phyloP scores from a whole-genome alignment of 1,140 invertebrate genomes.

The Odontomachus brunneus region DNA sequence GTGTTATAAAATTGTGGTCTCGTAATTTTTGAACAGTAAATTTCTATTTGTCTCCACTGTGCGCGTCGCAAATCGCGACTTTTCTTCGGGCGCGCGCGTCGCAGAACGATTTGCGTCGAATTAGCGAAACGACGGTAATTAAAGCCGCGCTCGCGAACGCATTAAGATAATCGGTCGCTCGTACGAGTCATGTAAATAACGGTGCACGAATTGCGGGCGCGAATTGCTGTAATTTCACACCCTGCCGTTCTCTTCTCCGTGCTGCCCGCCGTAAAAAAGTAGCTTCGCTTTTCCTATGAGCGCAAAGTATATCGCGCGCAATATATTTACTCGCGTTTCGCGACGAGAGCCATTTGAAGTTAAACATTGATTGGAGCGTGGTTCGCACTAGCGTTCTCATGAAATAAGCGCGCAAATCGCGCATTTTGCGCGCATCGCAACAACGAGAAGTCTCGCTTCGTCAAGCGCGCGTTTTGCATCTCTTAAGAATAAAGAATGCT shows the following conservation, averaged over 20 bases:
- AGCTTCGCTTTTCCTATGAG: not conserved
- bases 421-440: not conserved
- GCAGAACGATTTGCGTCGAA: conserved; percentile 5
- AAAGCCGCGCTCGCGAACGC: not conserved
- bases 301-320: not conserved
- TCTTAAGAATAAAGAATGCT: not conserved
- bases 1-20: no score
- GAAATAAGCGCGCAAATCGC: not conserved
- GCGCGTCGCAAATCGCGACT: not conserved
- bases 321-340: not conserved
- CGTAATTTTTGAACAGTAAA: no score
- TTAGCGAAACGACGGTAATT: conserved; percentile 32
- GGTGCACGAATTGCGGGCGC: no score
- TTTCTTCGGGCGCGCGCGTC: not conserved
- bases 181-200: conserved; percentile 37
- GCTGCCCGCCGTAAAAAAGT: not conserved
- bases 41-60: no score
- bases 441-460: not conserved
- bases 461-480: not conserved
- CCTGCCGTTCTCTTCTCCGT: not conserved
- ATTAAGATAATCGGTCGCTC: conserved; percentile 18
- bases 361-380: not conserved
- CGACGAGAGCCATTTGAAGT: not conserved
- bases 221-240: not conserved
- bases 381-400: not conserved